Evolutionary conservation across 2,113 vertebrate genomes (phyloP).

Genomic region (Catharus bicknelli): DNA sequence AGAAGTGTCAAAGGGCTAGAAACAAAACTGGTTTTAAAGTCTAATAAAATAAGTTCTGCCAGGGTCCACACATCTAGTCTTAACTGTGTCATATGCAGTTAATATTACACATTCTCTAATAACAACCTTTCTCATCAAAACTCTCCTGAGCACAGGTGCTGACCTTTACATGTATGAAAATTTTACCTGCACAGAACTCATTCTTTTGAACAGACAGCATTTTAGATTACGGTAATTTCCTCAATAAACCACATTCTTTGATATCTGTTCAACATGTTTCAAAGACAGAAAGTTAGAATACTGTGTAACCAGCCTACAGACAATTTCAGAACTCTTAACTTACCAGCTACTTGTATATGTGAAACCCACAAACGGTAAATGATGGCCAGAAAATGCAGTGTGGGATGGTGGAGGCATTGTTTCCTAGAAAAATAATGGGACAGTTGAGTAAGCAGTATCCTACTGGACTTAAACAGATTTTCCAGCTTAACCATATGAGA

Average conservation of each 20-base stretch:
- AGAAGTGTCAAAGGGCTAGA: not conserved
- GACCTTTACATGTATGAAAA: not conserved
- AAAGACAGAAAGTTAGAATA: not conserved
- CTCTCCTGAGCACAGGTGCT: not conserved
- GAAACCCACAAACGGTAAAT: conserved; percentile 96
- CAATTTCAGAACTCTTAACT: conserved; percentile 59
- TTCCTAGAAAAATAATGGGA: conserved; percentile 79
- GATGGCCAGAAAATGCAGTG: conserved; percentile 96
- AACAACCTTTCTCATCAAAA: not conserved
- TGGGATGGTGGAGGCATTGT: conserved; percentile 97
- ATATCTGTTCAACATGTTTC: not conserved
- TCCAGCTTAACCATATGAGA: not conserved
- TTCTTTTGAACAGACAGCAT: not conserved
- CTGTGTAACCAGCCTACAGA: not conserved
- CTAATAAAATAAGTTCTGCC: not conserved
- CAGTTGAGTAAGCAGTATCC: not conserved
- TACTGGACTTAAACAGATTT: not conserved
- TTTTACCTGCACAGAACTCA: not conserved
- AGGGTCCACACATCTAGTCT: not conserved
- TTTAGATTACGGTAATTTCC: not conserved
- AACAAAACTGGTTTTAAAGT: not conserved
- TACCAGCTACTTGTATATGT: conserved; percentile 98
- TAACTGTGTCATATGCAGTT: not conserved
- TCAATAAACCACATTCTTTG: not conserved
- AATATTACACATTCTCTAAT: not conserved